A percentile compares a stretch with the other conserved stretches of the same genome.
Conservation (phyloP, 2,888 invertebrate genomes). For the Himalopsyche kuldschensis region DNA sequence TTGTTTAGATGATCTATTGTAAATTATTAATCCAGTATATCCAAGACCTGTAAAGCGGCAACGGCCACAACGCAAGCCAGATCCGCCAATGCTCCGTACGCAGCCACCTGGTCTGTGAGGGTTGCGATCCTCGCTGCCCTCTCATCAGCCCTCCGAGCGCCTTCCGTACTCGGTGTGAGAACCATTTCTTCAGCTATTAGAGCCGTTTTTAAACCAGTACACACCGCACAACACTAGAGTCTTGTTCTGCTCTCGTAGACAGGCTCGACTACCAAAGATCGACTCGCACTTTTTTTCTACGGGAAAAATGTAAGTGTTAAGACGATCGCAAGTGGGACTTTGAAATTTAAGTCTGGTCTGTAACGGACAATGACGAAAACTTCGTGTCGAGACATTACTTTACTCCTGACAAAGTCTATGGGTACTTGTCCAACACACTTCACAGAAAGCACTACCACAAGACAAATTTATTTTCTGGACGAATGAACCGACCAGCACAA, state of each 20-base stretch:
- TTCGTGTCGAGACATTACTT: neutral
- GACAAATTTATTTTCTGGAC: neutral
- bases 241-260: neutral
- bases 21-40: neutral
- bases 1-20: neutral
- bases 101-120: constrained; percentile 30
- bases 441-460: neutral
- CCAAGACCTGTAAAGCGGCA: constrained; percentile 36
- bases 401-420: neutral
- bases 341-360: constrained; percentile 9
- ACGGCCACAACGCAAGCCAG: constrained; percentile 29
- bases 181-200: neutral
- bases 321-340: neutral
- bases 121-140: constrained; percentile 13
- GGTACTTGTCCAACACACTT: neutral
- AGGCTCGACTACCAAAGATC: neutral
- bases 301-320: neutral
- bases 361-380: neutral
- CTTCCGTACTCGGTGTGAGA: neutral
- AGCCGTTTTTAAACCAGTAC: neutral
- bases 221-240: neutral
- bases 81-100: constrained; percentile 26
- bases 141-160: neutral
- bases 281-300: neutral
- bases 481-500: neutral